Percentiles rank a stretch among this genome's conserved stretches.
Evolutionary conservation across 2,797 vertebrate species (phyloP).

Genomic region (Muraenolepis orangiensis): DNA sequence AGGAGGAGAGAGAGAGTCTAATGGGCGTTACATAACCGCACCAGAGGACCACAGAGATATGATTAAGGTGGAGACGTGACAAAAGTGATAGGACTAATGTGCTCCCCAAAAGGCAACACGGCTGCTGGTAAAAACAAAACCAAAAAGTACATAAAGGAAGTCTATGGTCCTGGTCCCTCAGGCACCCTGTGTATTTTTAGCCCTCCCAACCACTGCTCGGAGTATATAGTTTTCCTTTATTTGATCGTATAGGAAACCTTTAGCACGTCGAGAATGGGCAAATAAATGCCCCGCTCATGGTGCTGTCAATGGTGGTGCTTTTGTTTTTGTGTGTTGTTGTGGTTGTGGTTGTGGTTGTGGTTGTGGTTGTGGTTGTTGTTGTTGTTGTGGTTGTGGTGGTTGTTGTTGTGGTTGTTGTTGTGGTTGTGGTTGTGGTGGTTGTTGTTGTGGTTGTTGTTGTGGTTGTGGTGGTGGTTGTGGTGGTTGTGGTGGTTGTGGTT

Average conservation of each 20-base stretch:
- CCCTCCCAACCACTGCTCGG: slow-evolving; percentile 9
- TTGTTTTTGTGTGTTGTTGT: neutral
- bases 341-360: neutral
- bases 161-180: slow-evolving; percentile 14
- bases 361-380: slow-evolving; percentile 4
- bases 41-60: slow-evolving; percentile 30
- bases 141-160: slow-evolving; percentile 20
- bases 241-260: neutral
- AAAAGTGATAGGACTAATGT: slow-evolving; percentile 43
- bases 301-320: slow-evolving; percentile 24
- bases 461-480: too few species aligned
- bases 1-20: too few species aligned
- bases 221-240: neutral
- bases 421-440: neutral
- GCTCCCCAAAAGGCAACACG: slow-evolving; percentile 27
- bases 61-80: slow-evolving; percentile 48
- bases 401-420: neutral
- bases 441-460: slow-evolving; percentile 4
- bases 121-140: slow-evolving; percentile 16
- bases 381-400: neutral
- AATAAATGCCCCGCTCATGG: slow-evolving; percentile 27
- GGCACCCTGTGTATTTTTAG: slow-evolving; percentile 31
- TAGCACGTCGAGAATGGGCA: slow-evolving; percentile 11
- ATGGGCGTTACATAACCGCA: slow-evolving; percentile 44
- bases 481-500: neutral